Evolutionary conservation across 1,140 invertebrate genomes (phyloP), one percentile per base, ranked within the genome.

Genomic region (Drosophila novamexicana): DNA sequence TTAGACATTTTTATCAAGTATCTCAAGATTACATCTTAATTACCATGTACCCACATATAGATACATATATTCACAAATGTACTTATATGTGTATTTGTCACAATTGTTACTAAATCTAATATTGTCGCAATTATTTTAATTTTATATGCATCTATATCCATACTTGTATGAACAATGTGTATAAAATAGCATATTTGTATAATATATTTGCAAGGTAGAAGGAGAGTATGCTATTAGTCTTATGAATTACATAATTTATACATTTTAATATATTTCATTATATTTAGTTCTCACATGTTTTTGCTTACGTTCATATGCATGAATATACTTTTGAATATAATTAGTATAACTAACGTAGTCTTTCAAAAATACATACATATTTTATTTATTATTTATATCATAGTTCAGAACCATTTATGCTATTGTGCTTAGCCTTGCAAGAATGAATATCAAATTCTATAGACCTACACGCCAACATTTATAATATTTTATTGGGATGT

Each of bases 91-190:
- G 45, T 32, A 39, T 63, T 73, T 68, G 57, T 74, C 70, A 76
- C 42, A 56, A 66, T 66, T 67, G 59, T 49, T 50, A 67, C 57
- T 76, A 71, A 18, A 9, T 72, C 56, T 62, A 76, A 65, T 76
- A 76, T 76, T 76, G 69, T 76, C 74, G 37, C 52, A 52, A 66
- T 66, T 58, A 36, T 10, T 45, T 37, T 45, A 16, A 7, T 14
- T 45, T 54, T 6, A 58, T 44, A 32, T 29, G 49, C 37, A 49
- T 49, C 10, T 57, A 63, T 56, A 37, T 56, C 9, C 8, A 53
- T n/a, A 29, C 8, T 44, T 32, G 29, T 44, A 59, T 57, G 18
- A n/a, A 42, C 37, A 57, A 9, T 14, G 29, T 34, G 3, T 59
- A 59, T 8, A 16, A 32, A 63, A 50, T 39, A 52, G 34, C 12